Percentiles rank a stretch among this genome's conserved stretches.
These are phyloP conservation scores for Actias luna DNA, from an alignment of 2,888 invertebrate species.

Conservation along the genomic window DNA sequence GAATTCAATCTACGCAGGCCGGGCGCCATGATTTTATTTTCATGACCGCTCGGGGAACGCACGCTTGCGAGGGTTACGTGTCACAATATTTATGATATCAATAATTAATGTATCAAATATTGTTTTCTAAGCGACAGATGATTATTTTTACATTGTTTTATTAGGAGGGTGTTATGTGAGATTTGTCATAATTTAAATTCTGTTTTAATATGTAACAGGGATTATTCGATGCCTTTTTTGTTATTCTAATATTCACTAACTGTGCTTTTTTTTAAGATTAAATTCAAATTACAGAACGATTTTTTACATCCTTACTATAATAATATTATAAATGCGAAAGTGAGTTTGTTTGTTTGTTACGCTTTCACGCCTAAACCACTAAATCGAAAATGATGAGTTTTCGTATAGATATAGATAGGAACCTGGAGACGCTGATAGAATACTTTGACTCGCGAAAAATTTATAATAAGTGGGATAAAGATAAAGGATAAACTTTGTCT, in stretches of 20 bases:
- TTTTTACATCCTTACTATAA: no score
- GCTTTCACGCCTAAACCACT: no score
- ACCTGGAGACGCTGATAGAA: no score
- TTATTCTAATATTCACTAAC: background rate
- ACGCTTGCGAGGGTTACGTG: constrained; percentile 36
- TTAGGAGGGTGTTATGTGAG: background rate
- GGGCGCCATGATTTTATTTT: constrained; percentile 79
- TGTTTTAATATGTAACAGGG: background rate
- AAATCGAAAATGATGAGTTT: no score
- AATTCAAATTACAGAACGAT: no score
- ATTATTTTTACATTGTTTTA: constrained; percentile 4
- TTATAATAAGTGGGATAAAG: no score
- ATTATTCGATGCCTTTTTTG: background rate
- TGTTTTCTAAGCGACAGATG: constrained; percentile 1
- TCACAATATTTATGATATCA: constrained; percentile 1
- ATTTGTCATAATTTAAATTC: constrained; percentile 6
- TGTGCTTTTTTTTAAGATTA: no score
- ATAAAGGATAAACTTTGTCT: no score
- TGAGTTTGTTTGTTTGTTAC: no score
- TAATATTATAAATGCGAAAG: no score
- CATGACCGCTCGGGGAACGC: constrained; percentile 70
- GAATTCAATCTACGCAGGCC: constrained; percentile 77
- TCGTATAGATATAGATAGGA: no score
- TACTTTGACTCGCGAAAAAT: no score
- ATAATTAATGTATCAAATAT: constrained; percentile 10